Conservation (phyloP, 1,140 invertebrate species). For the Heliconius eleuchia region DNA sequence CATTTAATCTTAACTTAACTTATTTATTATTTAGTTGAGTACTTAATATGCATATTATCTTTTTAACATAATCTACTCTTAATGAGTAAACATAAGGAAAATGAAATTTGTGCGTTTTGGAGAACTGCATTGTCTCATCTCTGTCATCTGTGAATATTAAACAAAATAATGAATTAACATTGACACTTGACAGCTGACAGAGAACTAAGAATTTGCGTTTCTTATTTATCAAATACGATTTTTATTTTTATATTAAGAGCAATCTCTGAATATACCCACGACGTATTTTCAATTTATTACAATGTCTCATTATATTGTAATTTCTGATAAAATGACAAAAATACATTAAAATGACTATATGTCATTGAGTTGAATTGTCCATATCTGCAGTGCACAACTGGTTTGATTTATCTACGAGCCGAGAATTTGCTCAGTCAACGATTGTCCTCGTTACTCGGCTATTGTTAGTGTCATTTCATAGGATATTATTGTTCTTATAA, state of each 20-base stretch:
- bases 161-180: not conserved
- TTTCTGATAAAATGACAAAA: not conserved
- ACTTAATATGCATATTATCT: too few relatives aligned
- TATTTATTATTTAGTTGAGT: too few relatives aligned
- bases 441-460: slow-evolving; percentile 22
- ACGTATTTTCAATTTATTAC: not conserved
- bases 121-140: too few relatives aligned
- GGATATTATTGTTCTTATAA: not conserved
- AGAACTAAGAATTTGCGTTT: not conserved
- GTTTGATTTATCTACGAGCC: not conserved
- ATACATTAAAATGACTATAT: not conserved
- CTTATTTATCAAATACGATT: not conserved
- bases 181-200: not conserved
- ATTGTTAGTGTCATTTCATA: slow-evolving; percentile 6
- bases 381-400: slow-evolving; percentile 1
- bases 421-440: slow-evolving; percentile 14
- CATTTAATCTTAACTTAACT: too few relatives aligned
- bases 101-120: too few relatives aligned
- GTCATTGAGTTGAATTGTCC: not conserved
- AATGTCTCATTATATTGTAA: not conserved
- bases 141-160: not conserved
- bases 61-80: too few relatives aligned
- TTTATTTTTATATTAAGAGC: not conserved
- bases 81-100: too few relatives aligned
- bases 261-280: not conserved